phyloP scores from a whole-genome alignment of 2,888 invertebrate genomes.

The Dusona sp. region DNA sequence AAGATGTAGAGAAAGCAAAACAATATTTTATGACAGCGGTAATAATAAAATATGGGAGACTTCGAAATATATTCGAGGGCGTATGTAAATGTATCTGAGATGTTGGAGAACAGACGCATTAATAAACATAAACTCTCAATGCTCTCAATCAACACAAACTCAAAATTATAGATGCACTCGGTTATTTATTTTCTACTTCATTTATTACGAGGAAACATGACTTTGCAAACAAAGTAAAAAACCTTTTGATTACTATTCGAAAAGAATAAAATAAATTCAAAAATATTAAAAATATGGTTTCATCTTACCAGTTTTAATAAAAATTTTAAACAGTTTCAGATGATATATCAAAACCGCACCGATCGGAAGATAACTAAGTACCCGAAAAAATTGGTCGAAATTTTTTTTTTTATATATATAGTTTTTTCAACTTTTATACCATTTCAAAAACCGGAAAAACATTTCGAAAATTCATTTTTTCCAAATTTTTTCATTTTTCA shows the following conservation, averaged over 20 bases:
- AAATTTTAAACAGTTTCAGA: no score
- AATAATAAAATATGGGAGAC: conserved; percentile 63
- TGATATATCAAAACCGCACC: no score
- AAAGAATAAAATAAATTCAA: not conserved
- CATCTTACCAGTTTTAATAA: no score
- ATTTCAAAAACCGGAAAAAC: no score
- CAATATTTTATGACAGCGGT: conserved; percentile 57
- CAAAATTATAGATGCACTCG: not conserved
- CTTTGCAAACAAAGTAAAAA: not conserved
- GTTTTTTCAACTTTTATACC: no score
- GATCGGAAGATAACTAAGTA: no score
- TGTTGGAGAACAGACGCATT: conserved; percentile 50
- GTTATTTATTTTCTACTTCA: no score
- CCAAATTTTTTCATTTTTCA: no score
- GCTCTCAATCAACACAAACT: conserved; percentile 31
- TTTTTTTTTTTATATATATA: no score
- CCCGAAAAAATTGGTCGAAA: no score
- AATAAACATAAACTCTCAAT: conserved; percentile 41
- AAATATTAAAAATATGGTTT: not conserved
- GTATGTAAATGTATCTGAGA: conserved; percentile 57
- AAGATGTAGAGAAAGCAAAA: conserved; percentile 61
- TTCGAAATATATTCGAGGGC: conserved; percentile 51
- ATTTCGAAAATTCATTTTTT: no score
- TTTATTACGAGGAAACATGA: not conserved
- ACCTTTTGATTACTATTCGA: not conserved